These are phyloP conservation scores for Umimayanthus chanpuru DNA, from an alignment of 92 coral and sea anemone species.

Conservation along the genomic window DNA sequence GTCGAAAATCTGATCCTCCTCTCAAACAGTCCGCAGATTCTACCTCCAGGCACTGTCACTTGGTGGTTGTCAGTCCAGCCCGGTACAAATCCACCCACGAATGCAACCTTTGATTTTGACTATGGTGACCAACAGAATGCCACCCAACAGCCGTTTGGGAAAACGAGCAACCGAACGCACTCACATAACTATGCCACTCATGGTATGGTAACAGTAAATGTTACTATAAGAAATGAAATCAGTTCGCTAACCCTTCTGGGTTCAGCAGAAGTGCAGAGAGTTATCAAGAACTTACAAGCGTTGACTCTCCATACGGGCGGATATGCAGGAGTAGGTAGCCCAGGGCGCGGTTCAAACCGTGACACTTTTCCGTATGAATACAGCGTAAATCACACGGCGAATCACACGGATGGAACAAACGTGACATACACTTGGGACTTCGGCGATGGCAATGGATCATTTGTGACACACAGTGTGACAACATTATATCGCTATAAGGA, in stretches of 20 bases:
- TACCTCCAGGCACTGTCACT: constrained; percentile 69
- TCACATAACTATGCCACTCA: constrained; percentile 46
- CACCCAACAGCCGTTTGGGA: constrained; percentile 43
- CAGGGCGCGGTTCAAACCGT: constrained; percentile 62
- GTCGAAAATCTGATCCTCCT: constrained; percentile 44
- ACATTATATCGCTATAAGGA: constrained; percentile 37
- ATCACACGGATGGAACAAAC: constrained; percentile 71
- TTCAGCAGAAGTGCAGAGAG: constrained; percentile 78
- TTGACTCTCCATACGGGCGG: constrained; percentile 68
- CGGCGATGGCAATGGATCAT: constrained; percentile 63
- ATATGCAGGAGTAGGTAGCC: constrained; percentile 68
- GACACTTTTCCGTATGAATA: constrained; percentile 74
- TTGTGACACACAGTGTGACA: constrained; percentile 47
- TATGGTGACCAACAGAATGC: constrained; percentile 48
- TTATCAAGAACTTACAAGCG: constrained; percentile 58
- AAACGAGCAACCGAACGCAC: constrained; percentile 22
- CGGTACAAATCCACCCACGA: constrained; percentile 76
- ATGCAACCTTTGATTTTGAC: constrained; percentile 72
- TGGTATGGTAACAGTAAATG: constrained; percentile 58
- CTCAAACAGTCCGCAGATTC: constrained; percentile 74
- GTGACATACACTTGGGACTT: constrained; percentile 63
- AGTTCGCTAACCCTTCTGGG: constrained; percentile 52
- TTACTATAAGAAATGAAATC: constrained; percentile 59
- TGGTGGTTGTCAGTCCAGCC: constrained; percentile 53
- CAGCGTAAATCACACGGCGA: constrained; percentile 55